A percentile compares a stretch with the other conserved stretches of the same genome.
phyloP scores from a whole-genome alignment of 2,888 invertebrate species.

The Coelogynopora nodosa region DNA sequence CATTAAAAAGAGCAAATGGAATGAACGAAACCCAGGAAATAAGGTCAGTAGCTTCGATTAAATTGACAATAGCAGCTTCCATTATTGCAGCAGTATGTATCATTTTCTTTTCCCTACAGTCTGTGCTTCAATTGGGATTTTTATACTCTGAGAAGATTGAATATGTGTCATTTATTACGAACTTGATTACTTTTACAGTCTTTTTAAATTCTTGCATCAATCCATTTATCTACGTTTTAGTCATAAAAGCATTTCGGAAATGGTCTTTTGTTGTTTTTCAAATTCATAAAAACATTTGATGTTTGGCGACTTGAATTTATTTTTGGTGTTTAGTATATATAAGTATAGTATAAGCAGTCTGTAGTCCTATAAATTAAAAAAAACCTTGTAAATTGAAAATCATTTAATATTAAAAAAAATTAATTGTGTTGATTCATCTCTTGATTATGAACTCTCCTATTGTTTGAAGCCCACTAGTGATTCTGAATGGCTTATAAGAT shows the following conservation, averaged over 20 bases:
- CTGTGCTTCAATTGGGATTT: not conserved
- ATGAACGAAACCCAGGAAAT: not conserved
- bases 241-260: not conserved
- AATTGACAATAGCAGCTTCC: not conserved
- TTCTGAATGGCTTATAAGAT: too few species aligned
- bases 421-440: too few species aligned
- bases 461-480: too few species aligned
- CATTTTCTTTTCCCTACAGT: not conserved
- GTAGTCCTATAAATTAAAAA: too few species aligned
- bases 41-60: not conserved
- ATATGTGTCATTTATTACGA: not conserved
- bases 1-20: not conserved
- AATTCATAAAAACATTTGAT: too few species aligned
- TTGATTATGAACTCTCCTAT: too few species aligned
- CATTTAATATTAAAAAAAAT: too few species aligned
- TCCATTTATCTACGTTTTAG: not conserved
- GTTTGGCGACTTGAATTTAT: too few species aligned
- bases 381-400: too few species aligned
- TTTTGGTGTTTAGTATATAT: too few species aligned
- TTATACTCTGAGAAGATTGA: not conserved
- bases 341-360: too few species aligned
- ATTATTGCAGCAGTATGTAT: not conserved
- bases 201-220: not conserved
- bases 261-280: too few species aligned
- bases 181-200: not conserved